Percentiles rank a stretch among this genome's conserved stretches.
phyloP scores from a whole-genome alignment of 2,113 vertebrate species.

The Paralichthys olivaceus region DNA sequence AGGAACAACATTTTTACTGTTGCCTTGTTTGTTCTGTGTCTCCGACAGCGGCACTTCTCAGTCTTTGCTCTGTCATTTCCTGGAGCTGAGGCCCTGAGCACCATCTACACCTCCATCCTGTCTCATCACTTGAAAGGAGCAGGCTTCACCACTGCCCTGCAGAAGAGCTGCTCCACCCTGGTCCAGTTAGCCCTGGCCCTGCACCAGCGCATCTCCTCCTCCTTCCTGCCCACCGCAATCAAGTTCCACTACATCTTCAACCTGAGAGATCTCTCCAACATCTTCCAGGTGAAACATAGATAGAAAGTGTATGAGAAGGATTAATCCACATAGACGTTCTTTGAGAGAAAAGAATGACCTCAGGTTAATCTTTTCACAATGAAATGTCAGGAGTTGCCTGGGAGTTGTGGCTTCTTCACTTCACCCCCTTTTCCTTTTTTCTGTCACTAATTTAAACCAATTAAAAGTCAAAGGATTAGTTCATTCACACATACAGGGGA shows the following conservation, averaged over 20 bases:
- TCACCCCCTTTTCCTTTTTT: neutral
- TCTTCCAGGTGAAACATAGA: conserved; percentile 88
- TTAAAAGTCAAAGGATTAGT: conserved; percentile 47
- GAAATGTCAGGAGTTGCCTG: conserved; percentile 11
- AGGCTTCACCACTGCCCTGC: conserved; percentile 81
- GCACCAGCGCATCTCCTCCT: conserved; percentile 86
- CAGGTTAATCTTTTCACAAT: conserved; percentile 12
- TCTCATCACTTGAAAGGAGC: conserved; percentile 84
- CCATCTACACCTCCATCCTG: conserved; percentile 93
- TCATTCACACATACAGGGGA: neutral
- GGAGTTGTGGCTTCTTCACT: conserved; percentile 14
- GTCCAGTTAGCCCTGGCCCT: conserved; percentile 87
- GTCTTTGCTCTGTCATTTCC: conserved; percentile 91
- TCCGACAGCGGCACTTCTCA: conserved; percentile 91
- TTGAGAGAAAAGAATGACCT: neutral
- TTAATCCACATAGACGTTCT: neutral
- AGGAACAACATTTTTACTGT: neutral
- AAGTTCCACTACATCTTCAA: conserved; percentile 99
- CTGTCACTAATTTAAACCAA: conserved; percentile 73
- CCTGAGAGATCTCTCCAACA: conserved; percentile 93
- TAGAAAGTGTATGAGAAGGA: neutral
- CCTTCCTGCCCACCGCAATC: conserved; percentile 91
- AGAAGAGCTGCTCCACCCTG: conserved; percentile 83
- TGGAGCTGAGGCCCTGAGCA: conserved; percentile 87
- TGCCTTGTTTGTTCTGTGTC: neutral